phyloP scores from a whole-genome alignment of 2,113 vertebrate genomes.

The Struthidea cinerea region DNA sequence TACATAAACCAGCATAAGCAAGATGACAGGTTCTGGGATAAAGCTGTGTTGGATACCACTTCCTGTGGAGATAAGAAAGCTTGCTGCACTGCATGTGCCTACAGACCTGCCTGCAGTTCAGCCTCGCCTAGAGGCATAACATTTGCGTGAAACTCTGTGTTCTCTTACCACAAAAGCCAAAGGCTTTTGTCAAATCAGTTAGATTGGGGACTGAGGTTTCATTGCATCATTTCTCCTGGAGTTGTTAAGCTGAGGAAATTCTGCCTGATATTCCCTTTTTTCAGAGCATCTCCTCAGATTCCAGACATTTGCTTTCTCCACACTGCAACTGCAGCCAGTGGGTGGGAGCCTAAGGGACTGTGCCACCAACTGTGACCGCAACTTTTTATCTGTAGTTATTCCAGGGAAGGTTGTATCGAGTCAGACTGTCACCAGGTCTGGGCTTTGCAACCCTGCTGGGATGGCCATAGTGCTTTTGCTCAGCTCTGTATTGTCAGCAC shows the following conservation, averaged over 20 bases:
- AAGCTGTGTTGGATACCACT: background rate
- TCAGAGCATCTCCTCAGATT: background rate
- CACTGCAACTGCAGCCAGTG: background rate
- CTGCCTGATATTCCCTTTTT: background rate
- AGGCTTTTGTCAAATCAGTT: background rate
- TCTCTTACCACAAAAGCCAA: background rate
- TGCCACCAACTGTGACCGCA: accelerated
- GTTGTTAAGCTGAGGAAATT: background rate
- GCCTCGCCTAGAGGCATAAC: background rate
- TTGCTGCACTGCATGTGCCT: background rate
- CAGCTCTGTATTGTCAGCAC: background rate
- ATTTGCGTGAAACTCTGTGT: accelerated
- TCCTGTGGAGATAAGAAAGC: background rate
- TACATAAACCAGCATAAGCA: background rate
- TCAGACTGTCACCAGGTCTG: background rate
- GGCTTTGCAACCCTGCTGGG: background rate
- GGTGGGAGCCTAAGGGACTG: background rate
- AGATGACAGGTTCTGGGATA: background rate
- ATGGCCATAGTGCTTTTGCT: background rate
- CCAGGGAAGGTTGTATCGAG: background rate
- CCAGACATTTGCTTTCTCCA: background rate
- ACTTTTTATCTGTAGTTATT: background rate
- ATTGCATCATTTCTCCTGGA: background rate
- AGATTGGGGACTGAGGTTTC: background rate
- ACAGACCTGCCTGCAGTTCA: background rate